phyloP scores from a whole-genome alignment of 1,140 invertebrate species.

The Procambarus virginalis region DNA sequence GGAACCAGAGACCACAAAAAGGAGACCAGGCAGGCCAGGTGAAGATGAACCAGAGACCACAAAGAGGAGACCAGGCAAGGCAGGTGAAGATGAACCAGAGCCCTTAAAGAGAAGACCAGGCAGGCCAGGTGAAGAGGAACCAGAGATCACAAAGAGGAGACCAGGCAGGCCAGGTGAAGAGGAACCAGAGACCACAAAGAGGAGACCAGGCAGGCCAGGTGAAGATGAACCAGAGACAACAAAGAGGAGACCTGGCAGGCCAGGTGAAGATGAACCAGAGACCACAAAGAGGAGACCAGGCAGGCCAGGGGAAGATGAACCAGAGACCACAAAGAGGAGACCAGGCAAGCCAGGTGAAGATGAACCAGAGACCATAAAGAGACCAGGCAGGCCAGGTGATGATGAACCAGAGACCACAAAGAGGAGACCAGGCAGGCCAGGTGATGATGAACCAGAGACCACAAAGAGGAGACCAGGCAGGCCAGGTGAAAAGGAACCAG shows the following conservation, averaged over 20 bases:
- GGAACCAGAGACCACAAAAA: slow-evolving; percentile 5
- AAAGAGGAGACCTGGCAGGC: neutral
- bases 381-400: slow-evolving; percentile 10
- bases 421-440: slow-evolving; percentile 17
- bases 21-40: slow-evolving; percentile 24
- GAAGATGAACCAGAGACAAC: neutral
- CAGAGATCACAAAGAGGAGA: neutral
- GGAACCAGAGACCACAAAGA: neutral
- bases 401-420: neutral
- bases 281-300: slow-evolving; percentile 21
- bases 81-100: neutral
- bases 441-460: slow-evolving; percentile 12
- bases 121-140: neutral
- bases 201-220: neutral
- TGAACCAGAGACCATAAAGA: slow-evolving; percentile 18
- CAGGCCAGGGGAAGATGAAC: slow-evolving; percentile 27
- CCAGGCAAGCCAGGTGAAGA: slow-evolving; percentile 10
- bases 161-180: slow-evolving; percentile 11
- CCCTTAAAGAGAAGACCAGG: neutral
- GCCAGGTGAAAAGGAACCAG: slow-evolving; percentile 19
- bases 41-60: neutral
- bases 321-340: slow-evolving; percentile 28
- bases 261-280: slow-evolving; percentile 6
- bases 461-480: slow-evolving; percentile 12
- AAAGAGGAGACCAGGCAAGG: neutral